These are phyloP conservation scores for Centrocercus urophasianus DNA, from an alignment of 2,113 vertebrate genomes.

Conservation along the genomic window DNA sequence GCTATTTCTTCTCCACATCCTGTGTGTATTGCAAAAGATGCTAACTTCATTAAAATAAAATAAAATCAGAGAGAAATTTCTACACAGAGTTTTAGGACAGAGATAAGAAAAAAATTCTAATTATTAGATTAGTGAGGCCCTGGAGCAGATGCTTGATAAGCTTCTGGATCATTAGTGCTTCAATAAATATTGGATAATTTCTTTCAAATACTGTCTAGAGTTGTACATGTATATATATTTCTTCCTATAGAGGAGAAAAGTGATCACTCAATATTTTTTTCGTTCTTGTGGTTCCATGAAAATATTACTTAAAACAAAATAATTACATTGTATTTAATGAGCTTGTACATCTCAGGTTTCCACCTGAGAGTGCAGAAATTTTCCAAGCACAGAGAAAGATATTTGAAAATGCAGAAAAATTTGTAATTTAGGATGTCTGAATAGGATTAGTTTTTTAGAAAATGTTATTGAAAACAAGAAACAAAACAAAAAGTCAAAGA, in stretches of 20 bases:
- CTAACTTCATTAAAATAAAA: not conserved
- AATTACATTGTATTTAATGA: not conserved
- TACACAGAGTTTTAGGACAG: not conserved
- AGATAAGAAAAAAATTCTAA: not conserved
- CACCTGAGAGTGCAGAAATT: not conserved
- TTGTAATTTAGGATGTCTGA: not conserved
- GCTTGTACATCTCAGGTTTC: rapidly evolving
- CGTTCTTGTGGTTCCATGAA: not conserved
- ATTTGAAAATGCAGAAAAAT: not conserved
- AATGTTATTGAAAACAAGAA: not conserved
- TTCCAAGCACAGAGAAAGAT: not conserved
- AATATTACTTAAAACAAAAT: not conserved
- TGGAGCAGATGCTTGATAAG: not conserved
- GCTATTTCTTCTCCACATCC: not conserved
- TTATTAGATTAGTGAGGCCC: not conserved
- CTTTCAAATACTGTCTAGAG: not conserved
- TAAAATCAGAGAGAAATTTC: not conserved
- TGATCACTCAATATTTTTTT: not conserved
- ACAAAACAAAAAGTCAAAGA: not conserved
- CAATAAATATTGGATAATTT: not conserved
- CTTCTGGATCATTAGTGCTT: not conserved
- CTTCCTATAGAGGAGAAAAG: not conserved
- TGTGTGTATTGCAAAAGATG: not conserved
- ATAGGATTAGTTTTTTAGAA: not conserved
- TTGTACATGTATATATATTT: not conserved